Percentiles rank a stretch among this genome's conserved stretches.
Conservation (phyloP, 2,888 invertebrate species). For the Melanargia galathea region DNA sequence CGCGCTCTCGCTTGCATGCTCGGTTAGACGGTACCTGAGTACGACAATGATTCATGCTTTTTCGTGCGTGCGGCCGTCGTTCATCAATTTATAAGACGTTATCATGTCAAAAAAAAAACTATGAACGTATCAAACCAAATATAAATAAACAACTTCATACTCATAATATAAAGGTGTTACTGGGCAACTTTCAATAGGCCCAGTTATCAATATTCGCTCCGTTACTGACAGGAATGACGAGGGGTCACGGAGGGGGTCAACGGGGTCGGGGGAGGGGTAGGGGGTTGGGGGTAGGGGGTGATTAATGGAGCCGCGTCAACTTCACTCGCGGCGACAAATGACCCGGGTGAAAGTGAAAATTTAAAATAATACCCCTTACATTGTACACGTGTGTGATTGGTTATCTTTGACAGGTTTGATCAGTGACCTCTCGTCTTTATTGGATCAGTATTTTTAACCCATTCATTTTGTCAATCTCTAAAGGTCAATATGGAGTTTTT, state of each 20-base stretch:
- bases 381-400: slow-evolving; percentile 14
- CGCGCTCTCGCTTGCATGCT: too few relatives aligned
- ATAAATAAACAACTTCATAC: neutral
- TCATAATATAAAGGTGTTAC: slow-evolving; percentile 17
- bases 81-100: too few relatives aligned
- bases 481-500: too few relatives aligned
- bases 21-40: too few relatives aligned
- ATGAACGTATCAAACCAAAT: neutral
- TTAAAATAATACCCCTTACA: slow-evolving; percentile 14
- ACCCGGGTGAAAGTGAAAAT: slow-evolving; percentile 26
- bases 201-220: slow-evolving; percentile 24
- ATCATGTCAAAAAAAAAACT: too few relatives aligned
- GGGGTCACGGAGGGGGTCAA: slow-evolving; percentile 18
- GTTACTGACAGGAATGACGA: slow-evolving; percentile 15
- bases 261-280: slow-evolving; percentile 19
- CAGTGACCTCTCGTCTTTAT: too few relatives aligned
- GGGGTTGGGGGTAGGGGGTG: slow-evolving; percentile 20
- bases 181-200: slow-evolving; percentile 20
- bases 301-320: slow-evolving; percentile 35
- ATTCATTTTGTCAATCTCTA: too few relatives aligned
- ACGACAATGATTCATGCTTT: too few relatives aligned
- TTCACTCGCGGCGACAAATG: slow-evolving; percentile 43
- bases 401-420: neutral
- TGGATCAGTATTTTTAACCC: too few relatives aligned
- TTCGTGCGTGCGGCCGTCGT: too few relatives aligned